Evolutionary conservation across 30 jellyfish, hydroid and myxozoan species (phyloP), one percentile per base, ranked within the genome.

Genomic region (Rhopilema esculentum): DNA sequence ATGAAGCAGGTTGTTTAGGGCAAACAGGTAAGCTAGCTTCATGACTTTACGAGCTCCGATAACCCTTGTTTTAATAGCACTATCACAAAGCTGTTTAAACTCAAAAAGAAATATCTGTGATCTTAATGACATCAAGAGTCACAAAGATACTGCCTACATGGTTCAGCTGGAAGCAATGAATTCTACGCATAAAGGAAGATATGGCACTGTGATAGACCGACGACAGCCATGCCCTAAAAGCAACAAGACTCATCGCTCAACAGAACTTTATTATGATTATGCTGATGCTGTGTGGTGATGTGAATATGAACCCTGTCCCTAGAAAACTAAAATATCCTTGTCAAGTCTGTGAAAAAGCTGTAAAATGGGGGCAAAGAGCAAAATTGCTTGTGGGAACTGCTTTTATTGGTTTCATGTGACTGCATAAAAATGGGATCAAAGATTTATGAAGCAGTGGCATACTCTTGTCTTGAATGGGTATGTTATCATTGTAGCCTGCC

Each of bases 1-100:
- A 79, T 72, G 97, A 89, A 0, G 80, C 97, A 19, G 99, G 99
- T 27, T 94, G 99, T 72, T 66, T 94, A 72, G 99, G 99, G 62
- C 97, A 94, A 87, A 94, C 99, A 77, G 99, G 99, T 94, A 16
- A 0, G 81, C 18, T 21, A 50, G 23, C 64, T 20, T 51, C 16
- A 19, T 51, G 16, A 51, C 66, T 51, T 51, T 51, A 9, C 15
- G 66, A 51, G 66, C 66, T 51, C 15, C 66, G 66, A 51, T 51
- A 51, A 51, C 19, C 66, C 66, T 51, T 51, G 66, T 51, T 51
- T 19, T 51, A 51, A 51, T 51, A 51, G 66, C 66, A 51, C 66
- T 51, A 51, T 51, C 19, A 19, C 66, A 51, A 19, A 51, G 66
- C 66, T 19, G 66, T 51, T 9, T 51, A 51, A 51, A 15, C 66